A percentile compares a stretch with the other conserved stretches of the same genome.
These are phyloP conservation scores for Lithophane semibrunnea DNA, from an alignment of 2,888 invertebrate genomes.

Conservation along the genomic window DNA sequence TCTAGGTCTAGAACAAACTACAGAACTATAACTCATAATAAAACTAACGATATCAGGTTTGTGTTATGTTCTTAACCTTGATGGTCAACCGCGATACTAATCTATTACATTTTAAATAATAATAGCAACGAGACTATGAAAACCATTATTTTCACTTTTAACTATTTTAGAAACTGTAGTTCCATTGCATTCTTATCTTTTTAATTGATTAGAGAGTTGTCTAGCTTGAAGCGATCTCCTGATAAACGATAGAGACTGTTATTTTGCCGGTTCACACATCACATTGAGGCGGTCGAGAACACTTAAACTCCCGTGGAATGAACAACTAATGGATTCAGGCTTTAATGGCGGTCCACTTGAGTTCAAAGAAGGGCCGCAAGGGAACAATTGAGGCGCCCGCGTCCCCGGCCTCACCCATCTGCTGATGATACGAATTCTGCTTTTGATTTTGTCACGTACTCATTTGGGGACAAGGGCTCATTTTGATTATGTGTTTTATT, in stretches of 20 bases:
- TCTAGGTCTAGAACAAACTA: conserved; percentile 42
- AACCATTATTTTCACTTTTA: no score
- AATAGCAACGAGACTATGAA: not conserved
- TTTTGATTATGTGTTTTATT: conserved; percentile 28
- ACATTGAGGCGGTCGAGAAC: conserved; percentile 65
- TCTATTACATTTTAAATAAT: conserved; percentile 16
- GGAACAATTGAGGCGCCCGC: conserved; percentile 75
- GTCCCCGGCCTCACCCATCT: conserved; percentile 50
- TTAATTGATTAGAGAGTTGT: conserved; percentile 25
- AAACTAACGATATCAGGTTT: conserved; percentile 48
- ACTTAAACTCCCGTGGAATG: conserved; percentile 76
- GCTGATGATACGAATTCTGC: conserved; percentile 57
- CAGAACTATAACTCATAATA: conserved; percentile 17
- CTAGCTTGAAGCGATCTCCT: conserved; percentile 12
- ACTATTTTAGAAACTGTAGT: conserved; percentile 5
- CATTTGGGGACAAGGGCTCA: conserved; percentile 43
- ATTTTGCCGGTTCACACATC: conserved; percentile 66
- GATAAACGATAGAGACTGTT: conserved; percentile 56
- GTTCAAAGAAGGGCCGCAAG: conserved; percentile 74
- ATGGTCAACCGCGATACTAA: conserved; percentile 13
- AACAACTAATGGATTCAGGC: conserved; percentile 77
- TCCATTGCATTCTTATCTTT: conserved; percentile 4
- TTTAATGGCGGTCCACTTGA: conserved; percentile 80
- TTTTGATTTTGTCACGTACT: conserved; percentile 66
- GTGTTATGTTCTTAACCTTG: conserved; percentile 55